phyloP scores from a whole-genome alignment of 2,797 vertebrate species.

The Neopelma chrysocephalum region DNA sequence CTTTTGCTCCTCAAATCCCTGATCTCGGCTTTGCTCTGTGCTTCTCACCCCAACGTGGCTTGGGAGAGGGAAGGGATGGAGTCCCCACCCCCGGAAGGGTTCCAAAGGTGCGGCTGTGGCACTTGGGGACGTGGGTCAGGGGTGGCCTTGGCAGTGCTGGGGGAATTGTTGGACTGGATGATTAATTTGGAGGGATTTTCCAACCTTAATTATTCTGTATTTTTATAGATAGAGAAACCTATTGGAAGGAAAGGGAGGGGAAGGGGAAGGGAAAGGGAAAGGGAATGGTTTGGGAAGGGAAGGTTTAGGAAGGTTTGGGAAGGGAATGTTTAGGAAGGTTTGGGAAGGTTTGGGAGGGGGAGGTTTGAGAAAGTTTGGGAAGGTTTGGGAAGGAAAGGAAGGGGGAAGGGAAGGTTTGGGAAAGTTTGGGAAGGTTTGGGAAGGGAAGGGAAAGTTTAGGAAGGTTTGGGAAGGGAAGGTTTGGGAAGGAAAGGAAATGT shows the following conservation, averaged over 20 bases:
- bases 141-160: neutral
- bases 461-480: too few relatives aligned
- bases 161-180: fast-evolving
- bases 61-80: neutral
- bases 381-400: too few relatives aligned
- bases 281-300: too few relatives aligned
- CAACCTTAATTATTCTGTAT: neutral
- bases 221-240: neutral
- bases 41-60: fast-evolving
- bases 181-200: neutral
- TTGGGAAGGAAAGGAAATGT: too few relatives aligned
- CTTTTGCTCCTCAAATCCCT: neutral
- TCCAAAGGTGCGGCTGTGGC: neutral
- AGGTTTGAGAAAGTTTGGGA: too few relatives aligned
- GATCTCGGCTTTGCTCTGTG: fast-evolving
- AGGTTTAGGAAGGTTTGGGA: too few relatives aligned
- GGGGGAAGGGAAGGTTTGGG: too few relatives aligned
- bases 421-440: too few relatives aligned
- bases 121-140: neutral
- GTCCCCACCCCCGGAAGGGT: neutral
- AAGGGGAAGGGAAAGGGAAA: too few relatives aligned
- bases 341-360: too few relatives aligned
- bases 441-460: too few relatives aligned
- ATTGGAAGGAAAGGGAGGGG: neutral
- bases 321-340: too few relatives aligned